Conservation (phyloP, 1,140 invertebrate species). For the Cyclargus thomasi region DNA sequence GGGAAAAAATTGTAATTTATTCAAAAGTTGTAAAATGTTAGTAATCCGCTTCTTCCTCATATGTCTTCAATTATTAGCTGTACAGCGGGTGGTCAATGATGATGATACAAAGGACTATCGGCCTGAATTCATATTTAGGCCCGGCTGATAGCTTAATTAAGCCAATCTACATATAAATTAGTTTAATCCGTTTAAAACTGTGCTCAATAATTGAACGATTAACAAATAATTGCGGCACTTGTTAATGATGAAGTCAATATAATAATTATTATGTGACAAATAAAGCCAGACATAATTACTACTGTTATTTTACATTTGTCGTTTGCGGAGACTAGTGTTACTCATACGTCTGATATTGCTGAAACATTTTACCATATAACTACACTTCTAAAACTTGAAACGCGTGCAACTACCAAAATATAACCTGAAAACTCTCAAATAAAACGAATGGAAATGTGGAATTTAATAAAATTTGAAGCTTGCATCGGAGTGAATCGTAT, state of each 20-base stretch:
- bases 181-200: not conserved
- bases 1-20: too few species aligned
- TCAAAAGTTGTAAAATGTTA: too few species aligned
- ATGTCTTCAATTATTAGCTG: too few species aligned
- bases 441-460: not conserved
- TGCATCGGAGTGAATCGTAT: conserved; percentile 20
- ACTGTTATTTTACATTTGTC: not conserved
- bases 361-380: not conserved
- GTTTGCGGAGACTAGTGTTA: not conserved
- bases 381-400: not conserved
- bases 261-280: not conserved
- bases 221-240: conserved; percentile 4
- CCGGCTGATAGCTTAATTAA: conserved; percentile 1
- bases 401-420: too few species aligned
- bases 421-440: not conserved
- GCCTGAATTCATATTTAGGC: not conserved
- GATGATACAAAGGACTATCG: not conserved
- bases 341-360: not conserved
- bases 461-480: conserved; percentile 16
- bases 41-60: too few species aligned
- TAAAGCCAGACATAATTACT: not conserved
- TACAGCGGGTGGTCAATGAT: too few species aligned
- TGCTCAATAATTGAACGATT: conserved; percentile 1
- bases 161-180: conserved; percentile 8
- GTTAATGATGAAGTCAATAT: not conserved